Percentiles rank a stretch among this genome's conserved stretches.
These are phyloP conservation scores for Lindbergichthys nudifrons DNA, from an alignment of 2,797 vertebrate species.

Conservation along the genomic window DNA sequence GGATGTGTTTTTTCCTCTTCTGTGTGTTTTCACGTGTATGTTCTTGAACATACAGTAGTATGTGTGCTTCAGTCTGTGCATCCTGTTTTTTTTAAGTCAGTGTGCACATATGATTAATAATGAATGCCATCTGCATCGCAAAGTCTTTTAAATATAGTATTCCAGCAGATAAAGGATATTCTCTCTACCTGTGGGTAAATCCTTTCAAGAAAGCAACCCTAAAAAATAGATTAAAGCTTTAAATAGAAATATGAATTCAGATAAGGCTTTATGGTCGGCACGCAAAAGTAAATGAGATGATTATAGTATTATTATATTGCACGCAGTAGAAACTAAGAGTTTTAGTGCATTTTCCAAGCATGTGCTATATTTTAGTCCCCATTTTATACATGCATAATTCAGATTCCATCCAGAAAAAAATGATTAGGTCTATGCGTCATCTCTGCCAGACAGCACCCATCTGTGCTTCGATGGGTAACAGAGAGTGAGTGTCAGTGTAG, in stretches of 20 bases:
- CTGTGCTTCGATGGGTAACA: conserved; percentile 62
- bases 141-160: conserved; percentile 42
- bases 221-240: conserved; percentile 56
- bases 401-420: conserved; percentile 55
- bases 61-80: conserved; percentile 9
- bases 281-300: conserved; percentile 27
- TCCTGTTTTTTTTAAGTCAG: conserved; percentile 11
- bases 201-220: conserved; percentile 40
- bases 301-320: conserved; percentile 42
- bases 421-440: conserved; percentile 69
- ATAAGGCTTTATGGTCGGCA: conserved; percentile 43
- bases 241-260: conserved; percentile 51
- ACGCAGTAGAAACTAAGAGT: conserved; percentile 29
- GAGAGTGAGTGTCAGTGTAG: conserved; percentile 49
- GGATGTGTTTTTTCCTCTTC: conserved; percentile 12
- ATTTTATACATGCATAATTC: conserved; percentile 49
- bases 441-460: conserved; percentile 75
- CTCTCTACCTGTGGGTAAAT: conserved; percentile 28
- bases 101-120: conserved; percentile 45
- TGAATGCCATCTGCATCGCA: conserved; percentile 33
- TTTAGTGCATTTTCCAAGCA: conserved; percentile 53
- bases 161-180: conserved; percentile 49
- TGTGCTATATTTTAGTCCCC: conserved; percentile 29
- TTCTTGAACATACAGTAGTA: conserved; percentile 8
- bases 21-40: conserved; percentile 12